Evolutionary conservation across 2,797 vertebrate genomes (phyloP).

Genomic region (Yasuhikotakia modesta): DNA sequence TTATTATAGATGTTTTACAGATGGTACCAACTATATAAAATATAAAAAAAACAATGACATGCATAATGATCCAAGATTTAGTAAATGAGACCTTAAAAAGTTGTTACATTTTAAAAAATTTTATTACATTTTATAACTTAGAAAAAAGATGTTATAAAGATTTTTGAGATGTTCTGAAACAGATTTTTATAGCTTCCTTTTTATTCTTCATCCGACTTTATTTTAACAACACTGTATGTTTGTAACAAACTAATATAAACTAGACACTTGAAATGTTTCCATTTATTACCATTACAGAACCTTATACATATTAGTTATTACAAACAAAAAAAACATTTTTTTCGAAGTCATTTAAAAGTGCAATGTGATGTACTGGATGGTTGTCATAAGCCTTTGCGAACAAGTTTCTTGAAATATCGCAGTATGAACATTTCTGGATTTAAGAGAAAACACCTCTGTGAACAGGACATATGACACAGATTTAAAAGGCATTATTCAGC

Average conservation of each 20-base stretch:
- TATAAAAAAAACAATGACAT: neutral
- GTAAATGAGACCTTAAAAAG: neutral
- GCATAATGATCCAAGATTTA: neutral
- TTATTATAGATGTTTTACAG: too few species aligned
- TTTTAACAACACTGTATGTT: too few species aligned
- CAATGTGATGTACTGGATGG: too few species aligned
- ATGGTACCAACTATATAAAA: too few species aligned
- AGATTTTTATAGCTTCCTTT: too few species aligned
- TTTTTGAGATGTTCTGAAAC: neutral
- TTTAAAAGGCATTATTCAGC: constrained; percentile 43
- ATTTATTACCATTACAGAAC: neutral
- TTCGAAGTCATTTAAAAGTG: too few species aligned
- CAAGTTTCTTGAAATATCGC: neutral
- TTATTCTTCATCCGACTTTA: neutral
- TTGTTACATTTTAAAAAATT: neutral
- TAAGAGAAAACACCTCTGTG: too few species aligned
- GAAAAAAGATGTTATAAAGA: too few species aligned
- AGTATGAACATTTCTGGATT: too few species aligned
- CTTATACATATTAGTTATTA: too few species aligned
- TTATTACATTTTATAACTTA: neutral
- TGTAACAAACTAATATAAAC: constrained; percentile 1
- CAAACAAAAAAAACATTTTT: too few species aligned
- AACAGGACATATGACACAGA: constrained; percentile 58
- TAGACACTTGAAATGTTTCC: neutral
- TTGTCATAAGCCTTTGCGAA: neutral